Evolutionary conservation across 64 coral and sea anemone genomes (phyloP), one percentile per base, ranked within the genome.

Genomic region (Montipora capricornis): DNA sequence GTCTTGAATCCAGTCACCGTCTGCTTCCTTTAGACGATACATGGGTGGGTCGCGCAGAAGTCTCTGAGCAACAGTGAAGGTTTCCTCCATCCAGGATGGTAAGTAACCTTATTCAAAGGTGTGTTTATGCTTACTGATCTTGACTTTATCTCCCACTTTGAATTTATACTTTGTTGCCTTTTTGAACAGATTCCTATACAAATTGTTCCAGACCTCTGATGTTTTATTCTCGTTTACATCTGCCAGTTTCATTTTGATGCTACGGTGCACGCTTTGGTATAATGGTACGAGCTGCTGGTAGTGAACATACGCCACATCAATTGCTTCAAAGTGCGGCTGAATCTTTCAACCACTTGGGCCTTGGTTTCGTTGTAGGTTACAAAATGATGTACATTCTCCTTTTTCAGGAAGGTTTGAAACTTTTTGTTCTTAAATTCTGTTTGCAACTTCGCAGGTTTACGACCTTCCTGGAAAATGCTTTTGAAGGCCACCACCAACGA

Each of bases 301-400:
- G 90, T 84, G 84, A 92, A 92, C 44, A 82, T 60, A 4, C 20
- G 45, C 79, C 80, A 92, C 80, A 84, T 84, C 20, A 47, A 14
- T n/a, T 80, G 61, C 44, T 92, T 84, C 14, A 92, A 76, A 0
- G 90, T 92, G 4, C 80, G 10, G 14, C 77, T 92, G 9, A 92
- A 85, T 0, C 80, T 62, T 60, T 92, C 80, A 0, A 73, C 90
- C 55, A 92, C 75, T 13, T 92, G 90, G 0, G 90, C 90, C 74
- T 92, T 92, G 1, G 80, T 92, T 11, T 20, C 1, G 6, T 92
- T 92, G 13, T 92, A 92, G 0, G 80, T 92, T 0, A 92, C 68
- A 61, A 92, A 92, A 60, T 84, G 77, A 20, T 48, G n/a, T 4
- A 91, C 77, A 7, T 20, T 20, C 13, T 91, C 4, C 8, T 69